Conservation (phyloP, 1,140 invertebrate species). For the Mya arenaria region DNA sequence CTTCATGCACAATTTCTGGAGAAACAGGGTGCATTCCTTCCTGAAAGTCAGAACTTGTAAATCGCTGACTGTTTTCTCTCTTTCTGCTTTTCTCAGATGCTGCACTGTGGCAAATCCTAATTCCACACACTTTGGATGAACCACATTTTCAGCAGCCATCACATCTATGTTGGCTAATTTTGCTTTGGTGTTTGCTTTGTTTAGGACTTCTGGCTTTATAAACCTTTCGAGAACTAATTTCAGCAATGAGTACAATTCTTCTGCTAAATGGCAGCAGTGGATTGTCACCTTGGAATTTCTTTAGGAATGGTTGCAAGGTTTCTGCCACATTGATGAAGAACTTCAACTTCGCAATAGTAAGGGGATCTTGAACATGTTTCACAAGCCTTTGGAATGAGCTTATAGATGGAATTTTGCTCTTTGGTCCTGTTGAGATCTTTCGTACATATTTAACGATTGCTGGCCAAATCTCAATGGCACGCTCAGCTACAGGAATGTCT, state of each 20-base stretch:
- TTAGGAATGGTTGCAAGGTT: constrained; percentile 46
- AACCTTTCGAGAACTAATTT: constrained; percentile 11
- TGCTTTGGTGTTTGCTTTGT: constrained; percentile 1
- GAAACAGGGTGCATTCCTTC: constrained; percentile 11
- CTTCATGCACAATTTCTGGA: constrained; percentile 2
- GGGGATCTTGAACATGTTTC: constrained; percentile 1
- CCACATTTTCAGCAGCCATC: constrained; percentile 25
- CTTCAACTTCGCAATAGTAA: constrained; percentile 29
- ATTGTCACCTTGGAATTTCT: constrained; percentile 37
- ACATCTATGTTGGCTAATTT: constrained; percentile 32
- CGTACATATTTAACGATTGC: constrained; percentile 5
- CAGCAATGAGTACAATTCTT: constrained; percentile 24
- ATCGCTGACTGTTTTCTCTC: constrained; percentile 14
- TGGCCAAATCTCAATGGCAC: constrained; percentile 34
- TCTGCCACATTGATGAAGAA: constrained; percentile 39
- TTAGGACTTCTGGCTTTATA: constrained; percentile 24
- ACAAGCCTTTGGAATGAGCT: constrained; percentile 13
- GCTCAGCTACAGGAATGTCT: constrained; percentile 15
- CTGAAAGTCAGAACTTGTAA: constrained; percentile 15
- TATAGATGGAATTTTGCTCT: background rate
- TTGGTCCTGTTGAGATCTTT: background rate
- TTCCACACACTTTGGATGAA: constrained; percentile 24
- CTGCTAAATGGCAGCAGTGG: constrained; percentile 24
- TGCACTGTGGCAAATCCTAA: constrained; percentile 16
- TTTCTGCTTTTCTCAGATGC: constrained; percentile 23